A percentile compares a stretch with the other conserved stretches of the same genome.
Conservation (phyloP, 2,113 vertebrate species). For the Entelurus aequoreus region DNA sequence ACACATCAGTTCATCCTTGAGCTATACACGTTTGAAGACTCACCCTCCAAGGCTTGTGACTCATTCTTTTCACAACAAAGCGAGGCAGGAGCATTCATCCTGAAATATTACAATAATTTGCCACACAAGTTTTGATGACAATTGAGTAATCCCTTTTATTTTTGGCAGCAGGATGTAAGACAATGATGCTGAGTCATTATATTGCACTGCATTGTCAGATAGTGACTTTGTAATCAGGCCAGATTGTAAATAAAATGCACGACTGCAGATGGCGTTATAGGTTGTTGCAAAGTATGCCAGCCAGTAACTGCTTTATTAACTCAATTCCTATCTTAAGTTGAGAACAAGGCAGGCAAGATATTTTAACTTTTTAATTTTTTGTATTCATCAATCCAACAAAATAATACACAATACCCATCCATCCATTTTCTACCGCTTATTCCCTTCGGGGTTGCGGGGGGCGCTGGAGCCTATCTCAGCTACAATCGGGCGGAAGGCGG, state of each 20-base stretch:
- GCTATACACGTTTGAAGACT: slow-evolving; percentile 1
- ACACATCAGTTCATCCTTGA: slow-evolving; percentile 1
- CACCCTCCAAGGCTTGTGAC: neutral
- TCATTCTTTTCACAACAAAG: slow-evolving; percentile 1
- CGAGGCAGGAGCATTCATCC: slow-evolving; percentile 1
- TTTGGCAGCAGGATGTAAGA: neutral
- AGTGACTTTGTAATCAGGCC: neutral
- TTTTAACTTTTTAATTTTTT: too few species aligned
- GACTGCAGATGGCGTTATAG: neutral
- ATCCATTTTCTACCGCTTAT: too few species aligned
- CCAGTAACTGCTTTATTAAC: slow-evolving; percentile 24
- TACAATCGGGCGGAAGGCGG: too few species aligned
- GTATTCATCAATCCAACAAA: too few species aligned
- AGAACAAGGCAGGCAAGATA: neutral
- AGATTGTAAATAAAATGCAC: neutral
- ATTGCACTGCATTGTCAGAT: neutral
- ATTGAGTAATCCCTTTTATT: slow-evolving; percentile 1
- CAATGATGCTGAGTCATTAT: slow-evolving; percentile 3
- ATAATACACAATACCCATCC: too few species aligned
- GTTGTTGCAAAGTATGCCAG: neutral
- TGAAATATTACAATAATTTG: neutral
- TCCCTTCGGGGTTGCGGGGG: too few species aligned
- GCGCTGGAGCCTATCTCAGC: too few species aligned
- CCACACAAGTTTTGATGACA: slow-evolving; percentile 1
- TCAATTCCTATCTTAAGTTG: slow-evolving; percentile 22